These are phyloP conservation scores for Dallia pectoralis DNA, from an alignment of 2,797 vertebrate species.

Conservation along the genomic window DNA sequence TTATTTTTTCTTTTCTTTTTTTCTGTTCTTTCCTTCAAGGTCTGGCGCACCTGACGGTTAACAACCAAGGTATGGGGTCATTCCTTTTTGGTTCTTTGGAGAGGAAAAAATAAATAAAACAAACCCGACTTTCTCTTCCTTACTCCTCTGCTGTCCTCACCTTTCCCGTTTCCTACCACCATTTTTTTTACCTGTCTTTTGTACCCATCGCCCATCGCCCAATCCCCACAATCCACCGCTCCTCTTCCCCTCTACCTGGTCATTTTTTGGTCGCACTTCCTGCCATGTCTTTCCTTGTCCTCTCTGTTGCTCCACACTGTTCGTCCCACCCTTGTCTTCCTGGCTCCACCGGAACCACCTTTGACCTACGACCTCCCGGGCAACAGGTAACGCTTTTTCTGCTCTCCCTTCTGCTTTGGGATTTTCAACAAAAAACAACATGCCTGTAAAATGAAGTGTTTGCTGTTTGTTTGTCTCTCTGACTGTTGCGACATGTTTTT, in stretches of 20 bases:
- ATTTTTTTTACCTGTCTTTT: slow-evolving; percentile 36
- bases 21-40: slow-evolving; percentile 88
- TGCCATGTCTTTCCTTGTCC: slow-evolving; percentile 59
- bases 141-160: slow-evolving; percentile 8
- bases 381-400: slow-evolving; percentile 77
- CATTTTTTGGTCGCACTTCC: slow-evolving; percentile 33
- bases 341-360: slow-evolving; percentile 67
- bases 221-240: slow-evolving; percentile 31
- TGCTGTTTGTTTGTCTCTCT: neutral
- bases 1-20: slow-evolving; percentile 80
- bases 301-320: slow-evolving; percentile 63
- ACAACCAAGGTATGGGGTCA: slow-evolving; percentile 95
- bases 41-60: slow-evolving; percentile 98
- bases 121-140: slow-evolving; percentile 25
- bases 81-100: slow-evolving; percentile 59
- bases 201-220: slow-evolving; percentile 23
- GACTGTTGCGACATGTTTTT: neutral
- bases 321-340: slow-evolving; percentile 66
- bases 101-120: slow-evolving; percentile 60
- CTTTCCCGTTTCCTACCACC: slow-evolving; percentile 24
- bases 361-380: slow-evolving; percentile 27
- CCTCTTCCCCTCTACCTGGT: slow-evolving; percentile 44
- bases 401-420: slow-evolving; percentile 64
- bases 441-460: neutral
- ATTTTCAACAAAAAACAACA: slow-evolving; percentile 17